phyloP scores from a whole-genome alignment of 2,888 invertebrate species.

The Scaptomyza reducta region DNA sequence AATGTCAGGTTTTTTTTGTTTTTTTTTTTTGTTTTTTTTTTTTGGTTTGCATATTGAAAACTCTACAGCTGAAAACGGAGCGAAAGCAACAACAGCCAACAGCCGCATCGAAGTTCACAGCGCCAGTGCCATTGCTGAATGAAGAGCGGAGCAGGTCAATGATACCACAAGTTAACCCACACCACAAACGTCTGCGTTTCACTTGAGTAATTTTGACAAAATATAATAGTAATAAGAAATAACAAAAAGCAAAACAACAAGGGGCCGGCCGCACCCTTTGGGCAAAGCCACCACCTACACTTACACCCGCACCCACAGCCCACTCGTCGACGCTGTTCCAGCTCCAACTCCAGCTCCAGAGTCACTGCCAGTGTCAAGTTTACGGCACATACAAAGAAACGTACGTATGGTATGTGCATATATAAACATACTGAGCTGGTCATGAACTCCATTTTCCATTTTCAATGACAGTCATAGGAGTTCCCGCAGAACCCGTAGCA shows the following conservation, averaged over 20 bases:
- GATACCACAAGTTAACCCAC: conserved; percentile 78
- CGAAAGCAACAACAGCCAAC: conserved; percentile 1
- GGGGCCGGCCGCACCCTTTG: conserved; percentile 63
- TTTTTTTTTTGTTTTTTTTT: neutral
- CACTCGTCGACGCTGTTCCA: conserved; percentile 9
- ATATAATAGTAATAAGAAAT: conserved; percentile 12
- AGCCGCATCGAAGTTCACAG: conserved; percentile 9
- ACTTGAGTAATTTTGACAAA: conserved; percentile 74
- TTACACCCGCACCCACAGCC: conserved; percentile 15
- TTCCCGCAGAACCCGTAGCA: conserved; percentile 23
- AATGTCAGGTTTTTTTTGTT: conserved; percentile 19
- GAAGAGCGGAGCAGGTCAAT: conserved; percentile 73
- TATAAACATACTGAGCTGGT: conserved; percentile 50
- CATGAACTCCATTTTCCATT: conserved; percentile 80
- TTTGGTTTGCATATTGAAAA: conserved; percentile 37
- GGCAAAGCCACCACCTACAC: conserved; percentile 38
- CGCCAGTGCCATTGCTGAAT: conserved; percentile 21
- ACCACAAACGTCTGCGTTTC: conserved; percentile 68
- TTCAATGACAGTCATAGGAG: conserved; percentile 73
- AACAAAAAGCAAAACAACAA: conserved; percentile 36
- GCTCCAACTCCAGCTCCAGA: conserved; percentile 11
- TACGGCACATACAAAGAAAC: conserved; percentile 53
- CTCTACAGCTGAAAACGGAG: conserved; percentile 27
- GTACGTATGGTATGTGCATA: conserved; percentile 5
- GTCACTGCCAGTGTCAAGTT: conserved; percentile 79